These are phyloP conservation scores for Pipistrellus pygmaeus DNA, from an alignment of 2,797 vertebrate genomes.

Conservation along the genomic window DNA sequence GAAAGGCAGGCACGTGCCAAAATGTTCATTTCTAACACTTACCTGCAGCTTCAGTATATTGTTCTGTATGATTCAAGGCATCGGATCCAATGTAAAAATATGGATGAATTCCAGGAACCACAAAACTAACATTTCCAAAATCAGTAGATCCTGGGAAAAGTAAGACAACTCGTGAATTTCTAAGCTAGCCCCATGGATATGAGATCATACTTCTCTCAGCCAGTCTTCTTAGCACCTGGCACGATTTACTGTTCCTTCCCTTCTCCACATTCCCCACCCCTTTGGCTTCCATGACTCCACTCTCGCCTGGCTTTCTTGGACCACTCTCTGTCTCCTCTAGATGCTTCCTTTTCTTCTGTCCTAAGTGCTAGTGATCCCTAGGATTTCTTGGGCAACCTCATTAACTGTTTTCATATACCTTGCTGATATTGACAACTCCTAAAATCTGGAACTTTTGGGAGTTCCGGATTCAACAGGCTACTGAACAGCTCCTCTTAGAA, in stretches of 20 bases:
- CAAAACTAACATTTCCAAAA: conserved; percentile 93
- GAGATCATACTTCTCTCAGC: not conserved
- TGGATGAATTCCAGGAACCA: conserved; percentile 93
- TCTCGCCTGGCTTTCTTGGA: not conserved
- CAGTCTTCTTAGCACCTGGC: not conserved
- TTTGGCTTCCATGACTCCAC: not conserved
- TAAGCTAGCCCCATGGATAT: not conserved
- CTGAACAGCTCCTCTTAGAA: not conserved
- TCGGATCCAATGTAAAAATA: conserved; percentile 94
- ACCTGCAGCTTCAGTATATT: conserved; percentile 94
- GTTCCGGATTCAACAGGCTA: not conserved
- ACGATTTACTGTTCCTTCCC: not conserved
- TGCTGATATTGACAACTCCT: not conserved
- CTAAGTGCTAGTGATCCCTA: not conserved
- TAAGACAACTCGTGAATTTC: conserved; percentile 39
- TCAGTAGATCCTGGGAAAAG: conserved; percentile 92
- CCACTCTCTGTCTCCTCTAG: not conserved
- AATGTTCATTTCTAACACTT: conserved; percentile 38
- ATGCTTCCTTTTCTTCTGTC: not conserved
- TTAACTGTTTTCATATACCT: not conserved
- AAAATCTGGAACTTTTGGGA: not conserved
- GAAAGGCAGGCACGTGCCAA: not conserved
- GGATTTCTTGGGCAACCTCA: not conserved
- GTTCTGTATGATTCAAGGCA: conserved; percentile 93
- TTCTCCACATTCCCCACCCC: not conserved